Evolutionary conservation across 2,113 vertebrate species (phyloP).

Genomic region (Crocuta crocuta): DNA sequence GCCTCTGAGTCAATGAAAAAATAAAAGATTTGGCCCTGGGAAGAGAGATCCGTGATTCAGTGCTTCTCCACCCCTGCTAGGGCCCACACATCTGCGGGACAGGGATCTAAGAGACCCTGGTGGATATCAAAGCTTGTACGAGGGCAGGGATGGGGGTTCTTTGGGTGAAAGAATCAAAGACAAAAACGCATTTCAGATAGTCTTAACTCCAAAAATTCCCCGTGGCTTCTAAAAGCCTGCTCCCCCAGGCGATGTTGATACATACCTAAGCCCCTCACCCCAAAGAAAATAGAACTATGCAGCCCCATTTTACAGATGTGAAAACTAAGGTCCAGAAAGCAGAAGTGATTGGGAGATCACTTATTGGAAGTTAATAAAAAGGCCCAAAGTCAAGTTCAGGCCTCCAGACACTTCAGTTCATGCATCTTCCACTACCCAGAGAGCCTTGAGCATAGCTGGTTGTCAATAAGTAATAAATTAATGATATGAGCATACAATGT

Average conservation of each 20-base stretch:
- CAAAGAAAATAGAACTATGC: not conserved
- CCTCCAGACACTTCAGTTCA: not conserved
- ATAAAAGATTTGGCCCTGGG: not conserved
- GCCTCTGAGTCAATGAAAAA: not conserved
- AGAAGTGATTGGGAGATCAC: not conserved
- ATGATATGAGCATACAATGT: not conserved
- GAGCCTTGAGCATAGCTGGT: not conserved
- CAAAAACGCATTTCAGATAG: not conserved
- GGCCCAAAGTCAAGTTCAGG: not conserved
- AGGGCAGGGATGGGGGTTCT: accelerated
- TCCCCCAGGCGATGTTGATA: not conserved
- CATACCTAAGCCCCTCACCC: not conserved
- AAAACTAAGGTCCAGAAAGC: not conserved
- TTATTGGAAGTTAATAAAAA: not conserved
- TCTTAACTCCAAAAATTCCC: not conserved
- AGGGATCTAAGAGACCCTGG: too few species aligned
- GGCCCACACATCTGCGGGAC: not conserved
- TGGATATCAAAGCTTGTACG: not conserved
- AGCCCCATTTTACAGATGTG: not conserved
- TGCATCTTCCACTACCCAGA: not conserved
- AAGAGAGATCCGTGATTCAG: not conserved
- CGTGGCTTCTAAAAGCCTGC: not conserved
- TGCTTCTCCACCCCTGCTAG: not conserved
- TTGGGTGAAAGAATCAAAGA: not conserved
- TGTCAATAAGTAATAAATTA: conserved; percentile 9